Base-by-base conservation (phyloP, 1,140 invertebrate species). In the Aphelinus certus region DNA sequence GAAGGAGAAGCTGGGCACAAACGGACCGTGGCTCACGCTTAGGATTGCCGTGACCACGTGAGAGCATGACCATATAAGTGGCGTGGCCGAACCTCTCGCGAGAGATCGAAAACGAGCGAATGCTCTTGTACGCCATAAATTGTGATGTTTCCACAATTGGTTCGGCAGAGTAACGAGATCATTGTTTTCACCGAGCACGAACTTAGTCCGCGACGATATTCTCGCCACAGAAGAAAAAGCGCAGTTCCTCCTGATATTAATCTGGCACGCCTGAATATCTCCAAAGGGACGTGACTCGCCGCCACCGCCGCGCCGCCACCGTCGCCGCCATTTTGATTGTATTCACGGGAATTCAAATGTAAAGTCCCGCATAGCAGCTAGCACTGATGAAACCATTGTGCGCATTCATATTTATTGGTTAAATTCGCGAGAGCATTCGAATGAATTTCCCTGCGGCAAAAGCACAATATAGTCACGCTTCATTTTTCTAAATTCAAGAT, bases 161-260 rank as follows among this genome's bases (percentile, higher is more conserved):
- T 55, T 65, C 76, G 68, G 71, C 79, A 82, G 82, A 85, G 81
- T 83, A 85, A 84, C 81, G 83, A 85, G 81, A 84, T 83, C 82
- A 84, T 85, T 85, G 83, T 83, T 83, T 79, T 79, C 65, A 76
- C 72, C 72, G 67, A 10, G 57, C 57, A n/a, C 7, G 3, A 7
- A 60, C 7, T 3, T 3, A 26, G 26, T 7, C 57, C 57, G 65
- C 72, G 73, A 62, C 7, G 49, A 53, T 6, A 56, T 68, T 69
- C 65, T 69, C 72, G 58, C 49, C 65, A 42, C 46, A 7, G 48
- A 66, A 73, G 56, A 60, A 66, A 66, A 67, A 62, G 58, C 45
- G 43, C 49, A 62, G 64, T 73, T 73, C 65, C 72, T 62, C 57
- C 49, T 42, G 64, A 60, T 61, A 26, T 26, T 26, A 26, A 26